A percentile compares a stretch with the other conserved stretches of the same genome.
phyloP scores from a whole-genome alignment of 2,888 invertebrate species.

The Lasioglossum malachurum region DNA sequence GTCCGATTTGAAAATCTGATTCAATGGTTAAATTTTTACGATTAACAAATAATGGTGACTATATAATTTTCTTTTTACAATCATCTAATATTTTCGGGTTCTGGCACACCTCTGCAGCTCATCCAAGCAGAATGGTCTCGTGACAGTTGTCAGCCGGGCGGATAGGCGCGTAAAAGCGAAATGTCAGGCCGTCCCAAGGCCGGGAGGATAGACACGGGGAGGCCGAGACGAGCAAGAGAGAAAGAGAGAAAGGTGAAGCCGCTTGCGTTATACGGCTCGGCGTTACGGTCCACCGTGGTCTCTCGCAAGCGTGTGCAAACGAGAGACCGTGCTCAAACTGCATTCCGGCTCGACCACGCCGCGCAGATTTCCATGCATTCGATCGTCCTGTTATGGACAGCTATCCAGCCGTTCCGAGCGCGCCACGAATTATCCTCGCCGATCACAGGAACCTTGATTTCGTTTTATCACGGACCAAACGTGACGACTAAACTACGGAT shows the following conservation, averaged over 20 bases:
- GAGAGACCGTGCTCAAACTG: constrained; percentile 60
- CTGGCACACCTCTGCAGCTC: not conserved
- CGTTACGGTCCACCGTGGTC: constrained; percentile 45
- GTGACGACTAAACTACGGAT: not conserved
- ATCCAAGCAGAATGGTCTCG: not conserved
- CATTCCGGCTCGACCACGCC: constrained; percentile 77
- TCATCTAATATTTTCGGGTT: not conserved
- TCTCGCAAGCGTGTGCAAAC: constrained; percentile 38
- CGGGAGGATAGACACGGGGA: constrained; percentile 59
- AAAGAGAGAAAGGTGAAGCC: constrained; percentile 72
- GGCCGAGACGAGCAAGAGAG: constrained; percentile 53
- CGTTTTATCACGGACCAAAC: not conserved
- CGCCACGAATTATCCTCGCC: not conserved
- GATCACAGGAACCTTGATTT: not conserved
- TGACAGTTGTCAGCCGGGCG: constrained; percentile 44
- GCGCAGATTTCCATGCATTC: constrained; percentile 56
- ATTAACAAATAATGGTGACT: too few relatives aligned
- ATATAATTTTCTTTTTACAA: too few relatives aligned
- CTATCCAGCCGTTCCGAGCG: not conserved
- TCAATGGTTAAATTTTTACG: too few relatives aligned
- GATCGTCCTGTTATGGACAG: constrained; percentile 18
- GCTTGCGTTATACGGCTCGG: constrained; percentile 59
- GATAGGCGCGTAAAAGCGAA: constrained; percentile 73
- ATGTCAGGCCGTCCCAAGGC: constrained; percentile 81
- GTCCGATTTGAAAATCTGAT: too few relatives aligned